A percentile compares a stretch with the other conserved stretches of the same genome.
Evolutionary conservation across 2,888 invertebrate genomes (phyloP).

Genomic region (Coremacera marginata): DNA sequence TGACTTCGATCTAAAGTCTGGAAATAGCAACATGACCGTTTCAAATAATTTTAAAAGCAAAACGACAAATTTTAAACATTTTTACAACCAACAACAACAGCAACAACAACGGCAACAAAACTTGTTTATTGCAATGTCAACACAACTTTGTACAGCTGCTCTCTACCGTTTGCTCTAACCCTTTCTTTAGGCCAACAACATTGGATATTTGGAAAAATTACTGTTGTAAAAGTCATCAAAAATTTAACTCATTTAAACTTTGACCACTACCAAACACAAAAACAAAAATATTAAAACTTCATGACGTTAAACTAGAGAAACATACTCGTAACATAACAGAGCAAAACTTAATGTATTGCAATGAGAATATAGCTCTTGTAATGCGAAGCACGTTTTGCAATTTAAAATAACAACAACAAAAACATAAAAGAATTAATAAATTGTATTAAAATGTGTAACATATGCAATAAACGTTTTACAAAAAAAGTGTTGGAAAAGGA

Average conservation of each 20-base stretch:
- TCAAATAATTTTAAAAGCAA: too few relatives aligned
- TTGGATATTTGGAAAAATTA: neutral
- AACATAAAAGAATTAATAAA: constrained; percentile 11
- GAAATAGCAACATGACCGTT: too few relatives aligned
- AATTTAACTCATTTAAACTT: constrained; percentile 34
- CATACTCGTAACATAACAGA: neutral
- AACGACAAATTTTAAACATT: neutral
- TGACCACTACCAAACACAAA: neutral
- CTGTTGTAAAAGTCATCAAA: constrained; percentile 27
- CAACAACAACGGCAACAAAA: neutral
- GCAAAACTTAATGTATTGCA: neutral
- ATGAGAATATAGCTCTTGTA: neutral
- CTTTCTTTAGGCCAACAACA: too few relatives aligned
- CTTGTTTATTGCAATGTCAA: neutral
- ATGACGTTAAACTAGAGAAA: neutral
- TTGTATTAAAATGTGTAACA: constrained; percentile 17
- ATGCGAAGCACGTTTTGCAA: constrained; percentile 18
- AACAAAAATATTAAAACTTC: neutral
- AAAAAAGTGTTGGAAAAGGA: neutral
- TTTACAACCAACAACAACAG: neutral
- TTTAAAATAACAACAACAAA: constrained; percentile 10
- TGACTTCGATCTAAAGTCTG: too few relatives aligned
- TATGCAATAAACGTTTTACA: neutral
- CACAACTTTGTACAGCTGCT: neutral
- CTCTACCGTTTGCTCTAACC: neutral